A percentile compares a stretch with the other conserved stretches of the same genome.
These are phyloP conservation scores for Ciconia nigra DNA, from an alignment of 2,797 vertebrate species.

Conservation along the genomic window DNA sequence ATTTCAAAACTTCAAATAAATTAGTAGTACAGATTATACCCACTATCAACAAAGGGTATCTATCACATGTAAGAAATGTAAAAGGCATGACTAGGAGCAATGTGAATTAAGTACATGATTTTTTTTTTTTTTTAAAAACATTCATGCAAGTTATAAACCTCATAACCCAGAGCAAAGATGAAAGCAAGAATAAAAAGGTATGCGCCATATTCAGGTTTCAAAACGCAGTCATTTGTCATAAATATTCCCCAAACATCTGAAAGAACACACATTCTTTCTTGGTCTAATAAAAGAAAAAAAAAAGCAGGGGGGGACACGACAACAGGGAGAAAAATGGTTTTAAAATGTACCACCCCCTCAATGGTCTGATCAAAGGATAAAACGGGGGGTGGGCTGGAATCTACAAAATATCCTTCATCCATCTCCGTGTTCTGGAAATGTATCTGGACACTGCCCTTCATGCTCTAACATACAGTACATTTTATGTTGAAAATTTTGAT, in stretches of 20 bases:
- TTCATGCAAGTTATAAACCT: neutral
- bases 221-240: conserved; percentile 31
- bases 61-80: neutral
- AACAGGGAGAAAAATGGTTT: neutral
- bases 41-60: neutral
- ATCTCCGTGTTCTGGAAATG: conserved; percentile 34
- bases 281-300: neutral
- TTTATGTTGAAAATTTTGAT: neutral
- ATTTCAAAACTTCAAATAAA: conserved; percentile 33
- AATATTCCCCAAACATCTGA: conserved; percentile 1
- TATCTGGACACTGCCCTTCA: conserved; percentile 53
- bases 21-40: conserved; percentile 1
- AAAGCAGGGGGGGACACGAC: accelerated
- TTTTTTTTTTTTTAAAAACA: neutral
- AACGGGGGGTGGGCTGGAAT: neutral
- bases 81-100: conserved; percentile 22
- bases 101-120: neutral
- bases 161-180: neutral
- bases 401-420: conserved; percentile 73
- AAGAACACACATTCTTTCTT: conserved; percentile 58
- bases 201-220: conserved; percentile 60
- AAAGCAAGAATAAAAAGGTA: conserved; percentile 21
- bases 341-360: conserved; percentile 61
- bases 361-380: neutral
- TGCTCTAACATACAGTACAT: conserved; percentile 37